Conservation (phyloP, 2,888 invertebrate species). For the Xestia rhomboidea region DNA sequence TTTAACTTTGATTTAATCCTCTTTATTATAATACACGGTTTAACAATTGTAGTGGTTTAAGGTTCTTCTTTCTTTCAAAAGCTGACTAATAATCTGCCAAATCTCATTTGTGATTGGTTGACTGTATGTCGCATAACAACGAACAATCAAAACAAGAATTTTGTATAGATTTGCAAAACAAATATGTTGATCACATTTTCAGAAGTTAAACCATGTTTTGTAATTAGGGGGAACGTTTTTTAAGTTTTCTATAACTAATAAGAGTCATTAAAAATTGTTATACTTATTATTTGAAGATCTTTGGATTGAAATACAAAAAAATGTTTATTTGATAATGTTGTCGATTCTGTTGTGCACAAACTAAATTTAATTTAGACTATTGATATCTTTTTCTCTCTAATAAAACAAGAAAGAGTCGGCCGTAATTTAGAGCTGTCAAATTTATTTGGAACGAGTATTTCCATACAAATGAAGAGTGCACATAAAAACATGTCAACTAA, state of each 20-base stretch:
- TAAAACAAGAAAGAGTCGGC: too few species aligned
- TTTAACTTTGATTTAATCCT: constrained; percentile 5
- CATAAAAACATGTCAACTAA: too few species aligned
- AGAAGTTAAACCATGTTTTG: constrained; percentile 3
- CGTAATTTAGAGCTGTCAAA: too few species aligned
- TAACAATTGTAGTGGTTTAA: neutral
- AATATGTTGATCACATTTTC: neutral
- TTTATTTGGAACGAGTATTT: too few species aligned
- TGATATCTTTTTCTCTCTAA: too few species aligned
- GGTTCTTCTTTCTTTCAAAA: neutral
- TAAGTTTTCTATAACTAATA: constrained; percentile 10
- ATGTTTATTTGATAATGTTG: constrained; percentile 9
- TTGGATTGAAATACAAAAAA: neutral
- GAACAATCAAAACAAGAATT: neutral
- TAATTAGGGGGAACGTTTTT: neutral
- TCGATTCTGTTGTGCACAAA: too few species aligned
- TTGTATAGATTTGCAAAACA: neutral
- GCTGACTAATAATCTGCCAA: neutral
- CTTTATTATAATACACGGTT: constrained; percentile 7
- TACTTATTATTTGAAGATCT: neutral
- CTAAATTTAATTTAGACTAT: too few species aligned
- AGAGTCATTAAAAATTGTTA: constrained; percentile 12
- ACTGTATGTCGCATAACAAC: neutral
- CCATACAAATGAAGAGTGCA: too few species aligned
- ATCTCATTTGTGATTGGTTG: neutral